phyloP scores from a whole-genome alignment of 1,140 invertebrate species.

The Fopius arisanus region DNA sequence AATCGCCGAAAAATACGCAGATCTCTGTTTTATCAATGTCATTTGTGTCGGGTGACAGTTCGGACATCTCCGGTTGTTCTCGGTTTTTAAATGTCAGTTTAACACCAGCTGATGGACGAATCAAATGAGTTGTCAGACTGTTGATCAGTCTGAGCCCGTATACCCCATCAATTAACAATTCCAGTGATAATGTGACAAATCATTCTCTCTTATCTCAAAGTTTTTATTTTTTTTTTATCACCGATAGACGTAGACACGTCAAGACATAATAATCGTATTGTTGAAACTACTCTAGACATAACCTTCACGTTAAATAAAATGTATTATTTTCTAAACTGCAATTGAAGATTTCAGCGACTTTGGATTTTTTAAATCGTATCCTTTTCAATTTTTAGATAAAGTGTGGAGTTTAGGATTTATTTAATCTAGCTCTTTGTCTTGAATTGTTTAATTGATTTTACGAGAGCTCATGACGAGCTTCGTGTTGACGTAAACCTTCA shows the following conservation, averaged over 20 bases:
- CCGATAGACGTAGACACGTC: background rate
- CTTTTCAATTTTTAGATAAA: background rate
- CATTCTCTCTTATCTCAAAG: background rate
- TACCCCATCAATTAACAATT: background rate
- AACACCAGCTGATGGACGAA: background rate
- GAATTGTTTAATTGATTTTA: background rate
- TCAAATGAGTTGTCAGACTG: background rate
- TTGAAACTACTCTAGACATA: background rate
- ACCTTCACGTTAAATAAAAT: background rate
- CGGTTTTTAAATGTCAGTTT: conserved; percentile 1
- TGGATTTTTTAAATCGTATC: background rate
- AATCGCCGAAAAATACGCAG: background rate
- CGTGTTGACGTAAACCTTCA: background rate
- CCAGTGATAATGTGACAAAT: background rate
- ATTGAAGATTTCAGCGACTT: background rate
- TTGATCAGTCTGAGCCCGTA: background rate
- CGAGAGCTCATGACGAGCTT: background rate
- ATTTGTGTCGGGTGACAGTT: background rate
- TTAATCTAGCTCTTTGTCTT: background rate
- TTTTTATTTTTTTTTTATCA: background rate
- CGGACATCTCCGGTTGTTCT: background rate
- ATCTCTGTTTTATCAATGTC: conserved; percentile 12
- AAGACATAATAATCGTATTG: background rate
- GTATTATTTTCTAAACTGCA: background rate
- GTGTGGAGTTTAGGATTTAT: background rate